Evolutionary conservation across 2,888 invertebrate genomes (phyloP).

Genomic region (Prenolepis imparis): DNA sequence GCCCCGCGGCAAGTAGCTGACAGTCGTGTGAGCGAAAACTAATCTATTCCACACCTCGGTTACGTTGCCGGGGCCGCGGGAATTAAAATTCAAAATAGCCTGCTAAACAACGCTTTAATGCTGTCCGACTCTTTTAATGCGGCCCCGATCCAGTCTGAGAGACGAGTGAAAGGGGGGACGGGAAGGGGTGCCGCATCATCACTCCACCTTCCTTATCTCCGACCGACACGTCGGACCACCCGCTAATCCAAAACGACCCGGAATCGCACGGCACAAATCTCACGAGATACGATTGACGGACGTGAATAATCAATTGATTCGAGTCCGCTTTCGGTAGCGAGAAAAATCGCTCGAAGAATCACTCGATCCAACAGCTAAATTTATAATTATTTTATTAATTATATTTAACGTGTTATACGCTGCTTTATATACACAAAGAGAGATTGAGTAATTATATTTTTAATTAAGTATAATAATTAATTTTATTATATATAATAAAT

Average conservation of each 20-base stretch:
- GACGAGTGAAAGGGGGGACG: neutral
- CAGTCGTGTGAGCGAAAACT: constrained; percentile 79
- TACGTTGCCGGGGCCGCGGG: constrained; percentile 65
- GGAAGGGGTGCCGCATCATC: constrained; percentile 28
- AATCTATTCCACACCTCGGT: constrained; percentile 82
- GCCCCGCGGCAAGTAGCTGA: constrained; percentile 81
- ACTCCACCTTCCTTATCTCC: constrained; percentile 26
- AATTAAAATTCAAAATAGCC: constrained; percentile 80
- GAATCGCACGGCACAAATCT: constrained; percentile 51
- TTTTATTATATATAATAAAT: neutral
- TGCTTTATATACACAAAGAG: neutral
- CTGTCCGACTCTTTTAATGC: constrained; percentile 54
- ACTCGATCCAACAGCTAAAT: neutral
- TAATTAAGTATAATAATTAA: neutral
- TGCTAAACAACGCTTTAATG: constrained; percentile 79
- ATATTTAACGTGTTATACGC: constrained; percentile 4
- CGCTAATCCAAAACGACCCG: constrained; percentile 67
- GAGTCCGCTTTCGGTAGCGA: constrained; percentile 15
- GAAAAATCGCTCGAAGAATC: neutral
- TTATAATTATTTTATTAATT: constrained; percentile 1
- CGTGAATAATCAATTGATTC: constrained; percentile 40
- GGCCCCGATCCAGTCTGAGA: constrained; percentile 37
- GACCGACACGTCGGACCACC: constrained; percentile 68
- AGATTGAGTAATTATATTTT: neutral
- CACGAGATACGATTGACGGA: constrained; percentile 52